Evolutionary conservation across 2,113 vertebrate species (phyloP).

Genomic region (Isurus oxyrinchus): DNA sequence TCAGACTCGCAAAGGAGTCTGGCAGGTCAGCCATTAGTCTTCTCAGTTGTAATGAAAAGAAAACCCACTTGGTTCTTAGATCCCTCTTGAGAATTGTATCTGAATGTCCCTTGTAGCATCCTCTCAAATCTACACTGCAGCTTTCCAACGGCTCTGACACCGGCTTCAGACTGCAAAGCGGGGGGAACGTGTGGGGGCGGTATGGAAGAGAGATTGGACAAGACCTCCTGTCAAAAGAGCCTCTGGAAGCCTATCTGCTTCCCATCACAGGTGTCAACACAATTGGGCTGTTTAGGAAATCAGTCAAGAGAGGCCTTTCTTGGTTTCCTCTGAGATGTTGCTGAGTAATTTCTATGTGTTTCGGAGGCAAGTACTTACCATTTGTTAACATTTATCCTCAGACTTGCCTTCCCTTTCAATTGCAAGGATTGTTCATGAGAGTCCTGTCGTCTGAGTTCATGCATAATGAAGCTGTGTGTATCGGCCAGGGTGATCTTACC

Average conservation of each 20-base stretch:
- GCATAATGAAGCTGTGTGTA: neutral
- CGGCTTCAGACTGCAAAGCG: neutral
- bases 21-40: neutral
- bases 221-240: neutral
- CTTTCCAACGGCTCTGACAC: neutral
- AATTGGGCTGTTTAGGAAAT: neutral
- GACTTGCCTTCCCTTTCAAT: too few relatives aligned
- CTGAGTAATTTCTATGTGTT: neutral
- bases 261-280: neutral
- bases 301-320: neutral
- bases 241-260: neutral
- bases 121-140: neutral
- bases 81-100: neutral
- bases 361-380: neutral
- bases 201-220: neutral
- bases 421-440: neutral
- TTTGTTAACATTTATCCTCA: neutral
- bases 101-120: too few relatives aligned
- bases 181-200: neutral
- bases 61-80: neutral
- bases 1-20: neutral
- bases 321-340: neutral
- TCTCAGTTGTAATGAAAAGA: neutral
- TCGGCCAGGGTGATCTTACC: neutral
- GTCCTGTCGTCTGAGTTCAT: neutral